These are phyloP conservation scores for Turritopsis rubra DNA, from an alignment of 30 jellyfish, hydroid and myxozoan genomes.

Conservation along the genomic window DNA sequence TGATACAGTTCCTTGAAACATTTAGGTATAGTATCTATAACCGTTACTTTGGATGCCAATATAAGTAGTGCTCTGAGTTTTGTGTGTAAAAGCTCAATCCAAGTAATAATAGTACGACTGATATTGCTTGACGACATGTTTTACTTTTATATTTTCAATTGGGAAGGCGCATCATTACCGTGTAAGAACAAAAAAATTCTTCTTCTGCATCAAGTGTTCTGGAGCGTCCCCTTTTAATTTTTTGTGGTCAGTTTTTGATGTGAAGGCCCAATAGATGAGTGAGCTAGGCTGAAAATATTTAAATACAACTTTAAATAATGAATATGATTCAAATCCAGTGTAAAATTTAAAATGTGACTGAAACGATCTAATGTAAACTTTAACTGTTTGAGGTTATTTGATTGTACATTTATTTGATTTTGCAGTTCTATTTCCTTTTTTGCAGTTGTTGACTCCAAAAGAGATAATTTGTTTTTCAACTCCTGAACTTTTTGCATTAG, in stretches of 20 bases:
- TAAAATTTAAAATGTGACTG: conserved; percentile 28
- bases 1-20: conserved; percentile 42
- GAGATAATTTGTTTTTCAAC: neutral
- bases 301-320: conserved; percentile 33
- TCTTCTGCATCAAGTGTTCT: conserved; percentile 39
- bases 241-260: conserved; percentile 5
- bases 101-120: conserved; percentile 29
- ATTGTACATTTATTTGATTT: too few species aligned
- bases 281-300: conserved; percentile 15
- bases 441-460: too few species aligned
- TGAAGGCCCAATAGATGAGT: too few species aligned
- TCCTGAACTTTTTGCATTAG: neutral
- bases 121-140: conserved; percentile 21
- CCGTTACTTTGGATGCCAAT: conserved; percentile 35
- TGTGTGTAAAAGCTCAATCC: conserved; percentile 36
- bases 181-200: conserved; percentile 46
- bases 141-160: conserved; percentile 38
- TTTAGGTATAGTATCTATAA: conserved; percentile 39
- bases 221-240: conserved; percentile 31
- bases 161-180: conserved; percentile 36
- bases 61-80: conserved; percentile 35
- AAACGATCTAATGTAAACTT: conserved; percentile 1
- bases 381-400: neutral
- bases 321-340: conserved; percentile 36
- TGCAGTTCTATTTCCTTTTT: too few species aligned